Base-by-base conservation (phyloP, 1,140 invertebrate genomes). In the Agrilus planipennis region DNA sequence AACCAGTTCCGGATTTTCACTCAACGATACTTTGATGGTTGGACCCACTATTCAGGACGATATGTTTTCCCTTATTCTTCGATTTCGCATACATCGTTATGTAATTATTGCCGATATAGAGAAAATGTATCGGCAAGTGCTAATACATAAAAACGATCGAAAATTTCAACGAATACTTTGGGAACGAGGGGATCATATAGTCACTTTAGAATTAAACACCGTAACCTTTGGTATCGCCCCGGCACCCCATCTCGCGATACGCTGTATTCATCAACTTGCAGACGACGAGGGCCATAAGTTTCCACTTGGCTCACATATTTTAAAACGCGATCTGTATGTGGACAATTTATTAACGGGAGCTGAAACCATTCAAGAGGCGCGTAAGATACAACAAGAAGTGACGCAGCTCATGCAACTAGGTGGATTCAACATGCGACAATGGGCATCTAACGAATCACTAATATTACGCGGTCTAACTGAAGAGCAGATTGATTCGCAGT, bases 261-360 rank as follows among this genome's bases (percentile, higher is more conserved):
- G 44, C 19, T 44, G 27, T 41, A 23, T 61, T 0, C 38, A 50
- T 20, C 54, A 53, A 15, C 22, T 57, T 23, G 41, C 41, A 20
- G 22, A 39, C 7, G 50, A 52, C 53, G 60, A 31, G n/a, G 18
- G 10, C 1, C 31, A 4, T 6, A 44, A 0, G 59, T 46, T 17
- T 44, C 59, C 58, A 5, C 11, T 23, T 0, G 58, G 50, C 10
- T 31, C 55, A 14, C 23, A 45, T 39, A 41, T 60, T 1, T 34
- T 62, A 12, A 43, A 48, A 30, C 41, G 35, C 11, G 60, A 63
- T 40, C 50, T 62, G 9, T 64, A 63, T 30, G 55, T 63, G 16
- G 67, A 71, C 43, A 63, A 69, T 48, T 29, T 61, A 2, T 27
- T 63, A 11, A 53, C 55, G 11, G 62, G 66, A 5, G 27, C 17